Base-by-base conservation (phyloP, 2,797 vertebrate species). In the Astyanax mexicanus region DNA sequence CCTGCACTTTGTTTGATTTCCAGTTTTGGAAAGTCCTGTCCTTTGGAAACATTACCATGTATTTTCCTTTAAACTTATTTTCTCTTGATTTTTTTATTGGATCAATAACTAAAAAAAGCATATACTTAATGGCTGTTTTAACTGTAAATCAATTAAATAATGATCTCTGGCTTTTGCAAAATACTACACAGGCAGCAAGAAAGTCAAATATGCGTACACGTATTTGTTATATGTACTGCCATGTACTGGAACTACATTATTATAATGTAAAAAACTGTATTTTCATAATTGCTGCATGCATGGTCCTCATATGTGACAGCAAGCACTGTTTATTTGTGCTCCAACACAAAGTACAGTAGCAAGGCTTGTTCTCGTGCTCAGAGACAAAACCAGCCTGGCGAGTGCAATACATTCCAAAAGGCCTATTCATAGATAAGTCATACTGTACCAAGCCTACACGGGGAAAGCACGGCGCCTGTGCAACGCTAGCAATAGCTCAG, bases 381-480 rank as follows among this genome's bases (percentile, higher is more conserved):
- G 17, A 67, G 38, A 77, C 54, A 72, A 79, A 77, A 79, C 69
- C 61, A 60, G 72, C 64, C 40, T 32, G 57, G 35, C 75, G 57
- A 80, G 79, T 82, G 25, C 60, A 51, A 70, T 75, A 61, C 80
- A 84, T 84, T 84, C 83, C 83, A 73, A 62, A 73, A 67, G 45
- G 38, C 19, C 69, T 76, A 75, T 66, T 82, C 80, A 82, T 82
- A 78, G 27, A 62, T 58, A 75, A 78, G 73, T 54, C 15, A 21
- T 45, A 60, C 51, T 70, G 75, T 55, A 80, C 68, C 57, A 80
- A 80, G 64, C 61, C 74, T 73, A 83, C 52, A 47, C 52, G 79
- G 42, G 60, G 72, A 81, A 60, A 81, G 60, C 54, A 74, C 27
- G 12, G 60, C 37, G 65, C 70, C 52, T 77, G 25, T 17, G 45